Evolutionary conservation across 2,888 invertebrate species (phyloP).

Genomic region (Schizaphis graminum): DNA sequence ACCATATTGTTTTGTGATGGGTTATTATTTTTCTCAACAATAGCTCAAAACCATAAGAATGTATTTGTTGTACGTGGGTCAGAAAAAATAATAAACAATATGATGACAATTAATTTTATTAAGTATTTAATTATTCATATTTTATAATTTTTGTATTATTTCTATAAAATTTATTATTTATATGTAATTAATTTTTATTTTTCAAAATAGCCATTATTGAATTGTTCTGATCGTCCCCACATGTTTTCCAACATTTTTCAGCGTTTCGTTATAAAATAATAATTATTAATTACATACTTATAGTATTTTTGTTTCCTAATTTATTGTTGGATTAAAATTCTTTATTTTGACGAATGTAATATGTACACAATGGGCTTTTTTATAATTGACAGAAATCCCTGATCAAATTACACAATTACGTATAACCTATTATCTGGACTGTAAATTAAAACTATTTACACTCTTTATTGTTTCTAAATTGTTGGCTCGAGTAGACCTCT

Average conservation of each 20-base stretch:
- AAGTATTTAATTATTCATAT: background rate
- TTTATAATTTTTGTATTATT: background rate
- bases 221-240: background rate
- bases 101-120: background rate
- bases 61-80: background rate
- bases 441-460: background rate
- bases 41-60: background rate
- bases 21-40: too few relatives aligned
- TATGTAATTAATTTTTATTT: background rate
- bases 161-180: background rate
- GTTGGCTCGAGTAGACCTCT: background rate
- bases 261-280: background rate
- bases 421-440: background rate
- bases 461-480: background rate
- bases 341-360: too few relatives aligned
- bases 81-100: background rate
- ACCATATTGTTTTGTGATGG: background rate
- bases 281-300: background rate
- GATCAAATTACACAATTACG: background rate
- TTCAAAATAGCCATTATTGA: background rate
- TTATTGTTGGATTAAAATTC: too few relatives aligned
- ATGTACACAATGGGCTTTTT: background rate
- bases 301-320: background rate
- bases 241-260: background rate
- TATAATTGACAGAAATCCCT: background rate